A percentile compares a stretch with the other conserved stretches of the same genome.
phyloP scores from a whole-genome alignment of 2,797 vertebrate genomes.

The Galaxias olidus region DNA sequence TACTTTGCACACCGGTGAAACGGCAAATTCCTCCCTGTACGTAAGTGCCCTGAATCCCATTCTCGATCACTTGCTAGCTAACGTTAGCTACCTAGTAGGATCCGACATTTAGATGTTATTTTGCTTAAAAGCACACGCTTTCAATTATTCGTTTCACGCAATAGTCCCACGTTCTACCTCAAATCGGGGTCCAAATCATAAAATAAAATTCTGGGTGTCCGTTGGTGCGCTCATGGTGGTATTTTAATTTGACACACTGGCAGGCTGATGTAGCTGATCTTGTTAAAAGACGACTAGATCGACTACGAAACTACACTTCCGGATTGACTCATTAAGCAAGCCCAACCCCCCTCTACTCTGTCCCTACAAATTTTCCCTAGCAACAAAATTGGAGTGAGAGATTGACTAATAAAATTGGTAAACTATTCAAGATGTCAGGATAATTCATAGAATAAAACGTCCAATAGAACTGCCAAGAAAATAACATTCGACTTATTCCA shows the following conservation, averaged over 20 bases:
- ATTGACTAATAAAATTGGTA: not conserved
- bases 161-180: not conserved
- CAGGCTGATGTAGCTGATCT: not conserved
- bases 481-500: too few species aligned
- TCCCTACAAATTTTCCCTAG: constrained; percentile 51
- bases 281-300: too few species aligned
- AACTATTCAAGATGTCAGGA: not conserved
- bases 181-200: constrained; percentile 1
- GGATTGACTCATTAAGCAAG: constrained; percentile 48
- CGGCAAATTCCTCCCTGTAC: constrained; percentile 14
- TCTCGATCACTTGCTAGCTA: constrained; percentile 3
- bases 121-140: constrained; percentile 1
- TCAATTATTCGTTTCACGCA: constrained; percentile 14
- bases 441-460: not conserved
- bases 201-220: constrained; percentile 12
- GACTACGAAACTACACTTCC: constrained; percentile 60
- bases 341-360: constrained; percentile 23
- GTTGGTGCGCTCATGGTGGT: constrained; percentile 6
- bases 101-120: constrained; percentile 20
- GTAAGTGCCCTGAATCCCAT: constrained; percentile 31
- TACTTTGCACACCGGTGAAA: constrained; percentile 26
- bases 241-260: constrained; percentile 12
- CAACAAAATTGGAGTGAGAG: constrained; percentile 37
- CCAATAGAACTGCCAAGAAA: too few species aligned
- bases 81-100: constrained; percentile 27